phyloP scores from a whole-genome alignment of 2,888 invertebrate species.

The Eupeodes latifasciatus region DNA sequence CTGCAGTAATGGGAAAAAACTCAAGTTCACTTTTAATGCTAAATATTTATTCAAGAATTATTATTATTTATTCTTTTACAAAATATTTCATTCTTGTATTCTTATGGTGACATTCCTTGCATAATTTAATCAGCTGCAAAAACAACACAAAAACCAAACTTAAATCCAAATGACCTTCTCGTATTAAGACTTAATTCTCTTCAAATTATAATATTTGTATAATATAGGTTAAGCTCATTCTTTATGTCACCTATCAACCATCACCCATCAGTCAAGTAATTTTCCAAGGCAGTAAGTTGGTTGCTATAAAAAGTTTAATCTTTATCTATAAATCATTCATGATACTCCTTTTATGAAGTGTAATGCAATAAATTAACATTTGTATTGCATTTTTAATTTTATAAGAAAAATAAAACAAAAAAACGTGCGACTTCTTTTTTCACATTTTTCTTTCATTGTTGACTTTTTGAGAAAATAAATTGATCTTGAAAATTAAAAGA shows the following conservation, averaged over 20 bases:
- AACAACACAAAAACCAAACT: neutral
- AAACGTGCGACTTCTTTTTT: slow-evolving; percentile 37
- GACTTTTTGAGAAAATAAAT: neutral
- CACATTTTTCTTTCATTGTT: slow-evolving; percentile 3
- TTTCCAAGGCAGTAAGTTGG: slow-evolving; percentile 8
- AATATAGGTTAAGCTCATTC: slow-evolving; percentile 8
- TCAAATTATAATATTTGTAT: neutral
- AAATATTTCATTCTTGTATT: neutral
- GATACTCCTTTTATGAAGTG: neutral
- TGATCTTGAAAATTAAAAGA: slow-evolving; percentile 42
- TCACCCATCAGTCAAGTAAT: slow-evolving; percentile 5
- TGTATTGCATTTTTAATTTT: slow-evolving; percentile 41
- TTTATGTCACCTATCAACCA: slow-evolving; percentile 3
- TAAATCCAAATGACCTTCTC: neutral
- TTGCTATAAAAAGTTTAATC: neutral
- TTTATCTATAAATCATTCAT: neutral
- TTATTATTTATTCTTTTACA: too few relatives aligned
- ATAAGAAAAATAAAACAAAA: neutral
- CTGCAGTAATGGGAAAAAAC: too few relatives aligned
- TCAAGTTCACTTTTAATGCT: too few relatives aligned
- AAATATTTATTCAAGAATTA: too few relatives aligned
- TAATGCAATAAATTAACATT: slow-evolving; percentile 11
- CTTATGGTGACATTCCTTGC: neutral
- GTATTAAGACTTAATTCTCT: neutral
- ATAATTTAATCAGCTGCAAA: neutral